Conservation (phyloP, 1,140 invertebrate genomes). For the Nasonia vitripennis region DNA sequence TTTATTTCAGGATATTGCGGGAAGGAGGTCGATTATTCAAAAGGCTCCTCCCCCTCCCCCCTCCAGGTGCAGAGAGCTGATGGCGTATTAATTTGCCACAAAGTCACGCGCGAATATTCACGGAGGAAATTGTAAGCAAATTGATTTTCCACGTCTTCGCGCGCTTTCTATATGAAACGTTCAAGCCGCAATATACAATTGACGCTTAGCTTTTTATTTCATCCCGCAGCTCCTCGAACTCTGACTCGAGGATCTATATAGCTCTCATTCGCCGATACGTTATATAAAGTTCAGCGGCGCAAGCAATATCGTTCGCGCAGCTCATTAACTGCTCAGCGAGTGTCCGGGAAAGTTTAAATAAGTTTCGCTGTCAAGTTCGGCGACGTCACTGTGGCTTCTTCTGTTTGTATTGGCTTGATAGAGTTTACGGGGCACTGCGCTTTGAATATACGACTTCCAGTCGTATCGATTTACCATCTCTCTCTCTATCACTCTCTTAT, state of each 20-base stretch:
- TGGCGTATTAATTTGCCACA: slow-evolving; percentile 11
- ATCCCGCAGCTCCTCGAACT: no score
- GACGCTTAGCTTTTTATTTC: neutral
- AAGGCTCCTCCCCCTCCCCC: neutral
- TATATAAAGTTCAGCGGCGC: neutral
- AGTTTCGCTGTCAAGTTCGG: neutral
- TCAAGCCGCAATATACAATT: neutral
- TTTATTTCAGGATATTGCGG: slow-evolving; percentile 36
- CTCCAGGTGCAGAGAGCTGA: neutral
- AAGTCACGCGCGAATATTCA: neutral
- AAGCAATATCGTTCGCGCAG: neutral
- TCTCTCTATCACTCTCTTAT: no score
- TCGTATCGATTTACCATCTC: no score
- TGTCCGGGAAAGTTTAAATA: neutral
- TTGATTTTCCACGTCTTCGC: neutral
- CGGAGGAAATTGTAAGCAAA: neutral
- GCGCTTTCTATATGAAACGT: neutral
- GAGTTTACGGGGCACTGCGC: no score
- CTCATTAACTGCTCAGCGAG: neutral
- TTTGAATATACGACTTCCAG: no score
- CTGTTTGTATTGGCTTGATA: neutral
- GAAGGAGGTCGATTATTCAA: slow-evolving; percentile 34
- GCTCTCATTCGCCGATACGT: no score
- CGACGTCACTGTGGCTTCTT: neutral
- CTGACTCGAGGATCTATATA: no score